These are phyloP conservation scores for Siniperca chuatsi DNA, from an alignment of 2,113 vertebrate species.

Conservation along the genomic window DNA sequence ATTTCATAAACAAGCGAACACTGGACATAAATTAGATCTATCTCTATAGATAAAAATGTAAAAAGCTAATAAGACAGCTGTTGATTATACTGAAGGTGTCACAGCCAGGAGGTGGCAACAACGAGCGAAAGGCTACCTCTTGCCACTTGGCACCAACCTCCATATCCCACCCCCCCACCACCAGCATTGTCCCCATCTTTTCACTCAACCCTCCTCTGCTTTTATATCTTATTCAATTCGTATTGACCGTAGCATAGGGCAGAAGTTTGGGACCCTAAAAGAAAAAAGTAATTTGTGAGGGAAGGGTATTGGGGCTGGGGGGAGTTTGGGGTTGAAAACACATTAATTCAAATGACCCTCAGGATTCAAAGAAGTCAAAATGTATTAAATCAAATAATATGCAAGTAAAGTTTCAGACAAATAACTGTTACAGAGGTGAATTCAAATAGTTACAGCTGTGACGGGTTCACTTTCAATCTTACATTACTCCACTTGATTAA, in stretches of 20 bases:
- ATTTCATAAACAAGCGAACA: constrained; percentile 85
- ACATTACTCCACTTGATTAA: constrained; percentile 11
- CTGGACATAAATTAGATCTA: constrained; percentile 80
- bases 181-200: constrained; percentile 22
- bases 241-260: constrained; percentile 36
- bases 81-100: constrained; percentile 73
- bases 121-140: constrained; percentile 57
- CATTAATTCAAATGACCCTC: neutral
- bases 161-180: constrained; percentile 1
- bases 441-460: constrained; percentile 18
- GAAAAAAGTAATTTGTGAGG: constrained; percentile 19
- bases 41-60: constrained; percentile 83
- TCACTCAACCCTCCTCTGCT: constrained; percentile 9
- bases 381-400: constrained; percentile 41
- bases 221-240: constrained; percentile 30
- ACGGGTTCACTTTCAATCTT: constrained; percentile 11
- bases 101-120: constrained; percentile 58
- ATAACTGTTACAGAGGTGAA: constrained; percentile 13
- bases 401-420: constrained; percentile 15
- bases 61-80: constrained; percentile 82
- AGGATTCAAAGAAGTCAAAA: constrained; percentile 34
- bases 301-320: neutral
- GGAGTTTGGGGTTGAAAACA: neutral
- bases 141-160: constrained; percentile 29
- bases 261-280: constrained; percentile 29